A percentile compares a stretch with the other conserved stretches of the same genome.
These are phyloP conservation scores for Alentia gelatinosa DNA, from an alignment of 2,888 invertebrate genomes.

Conservation along the genomic window DNA sequence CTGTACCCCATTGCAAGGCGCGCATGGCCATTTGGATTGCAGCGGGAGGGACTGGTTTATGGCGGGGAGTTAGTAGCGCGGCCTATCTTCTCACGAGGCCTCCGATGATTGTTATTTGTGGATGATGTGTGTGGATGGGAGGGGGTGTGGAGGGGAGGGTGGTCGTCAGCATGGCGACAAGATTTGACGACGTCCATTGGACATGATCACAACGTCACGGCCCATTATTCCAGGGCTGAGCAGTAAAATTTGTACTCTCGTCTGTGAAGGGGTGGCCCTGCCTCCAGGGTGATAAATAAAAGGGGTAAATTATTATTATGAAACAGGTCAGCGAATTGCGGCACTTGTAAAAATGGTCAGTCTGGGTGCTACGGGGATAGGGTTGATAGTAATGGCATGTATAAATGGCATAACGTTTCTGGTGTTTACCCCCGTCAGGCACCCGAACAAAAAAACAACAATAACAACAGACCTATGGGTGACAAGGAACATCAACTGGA, in stretches of 20 bases:
- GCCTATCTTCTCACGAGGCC: background rate
- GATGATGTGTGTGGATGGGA: background rate
- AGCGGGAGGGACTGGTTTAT: too few species aligned
- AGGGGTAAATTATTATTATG: background rate
- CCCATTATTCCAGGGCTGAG: background rate
- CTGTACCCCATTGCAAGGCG: too few species aligned
- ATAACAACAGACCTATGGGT: too few species aligned
- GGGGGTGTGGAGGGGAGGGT: background rate
- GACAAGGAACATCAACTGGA: too few species aligned
- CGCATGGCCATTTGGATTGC: too few species aligned
- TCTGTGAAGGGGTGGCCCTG: constrained; percentile 8
- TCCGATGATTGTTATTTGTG: background rate
- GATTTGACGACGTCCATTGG: background rate
- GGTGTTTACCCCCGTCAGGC: background rate
- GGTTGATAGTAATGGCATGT: background rate
- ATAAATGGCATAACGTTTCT: background rate
- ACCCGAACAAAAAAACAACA: too few species aligned
- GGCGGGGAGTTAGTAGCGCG: too few species aligned
- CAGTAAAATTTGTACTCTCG: constrained; percentile 16
- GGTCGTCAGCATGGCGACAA: background rate
- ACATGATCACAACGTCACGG: constrained; percentile 28
- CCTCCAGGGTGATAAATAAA: constrained; percentile 11
- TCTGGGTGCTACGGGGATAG: background rate
- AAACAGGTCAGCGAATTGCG: background rate
- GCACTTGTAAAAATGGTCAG: background rate